phyloP scores from a whole-genome alignment of 2,113 vertebrate species.

The Microtus ochrogaster region DNA sequence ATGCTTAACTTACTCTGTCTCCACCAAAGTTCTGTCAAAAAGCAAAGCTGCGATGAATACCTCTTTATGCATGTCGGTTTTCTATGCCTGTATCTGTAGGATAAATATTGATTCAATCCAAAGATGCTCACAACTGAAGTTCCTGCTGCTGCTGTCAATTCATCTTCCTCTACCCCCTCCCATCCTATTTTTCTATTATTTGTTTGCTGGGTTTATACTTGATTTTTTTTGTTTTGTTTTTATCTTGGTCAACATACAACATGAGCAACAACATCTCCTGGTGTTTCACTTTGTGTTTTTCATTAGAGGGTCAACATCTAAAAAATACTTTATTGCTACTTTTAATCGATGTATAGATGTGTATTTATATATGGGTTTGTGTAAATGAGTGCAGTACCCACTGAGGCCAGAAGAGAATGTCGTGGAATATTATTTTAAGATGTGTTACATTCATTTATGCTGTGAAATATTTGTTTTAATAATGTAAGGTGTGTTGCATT shows the following conservation, averaged over 20 bases:
- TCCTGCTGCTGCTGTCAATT: not conserved
- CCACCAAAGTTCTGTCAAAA: not conserved
- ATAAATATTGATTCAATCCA: conserved; percentile 4
- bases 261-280: not conserved
- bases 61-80: not conserved
- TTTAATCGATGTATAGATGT: not conserved
- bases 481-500: no score
- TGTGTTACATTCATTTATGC: no score
- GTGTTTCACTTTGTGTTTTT: not conserved
- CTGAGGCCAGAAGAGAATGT: not conserved
- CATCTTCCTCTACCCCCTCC: not conserved
- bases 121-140: not conserved
- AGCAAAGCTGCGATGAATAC: not conserved
- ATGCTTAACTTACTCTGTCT: not conserved
- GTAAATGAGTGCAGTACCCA: not conserved
- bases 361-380: not conserved
- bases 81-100: not conserved
- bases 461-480: no score
- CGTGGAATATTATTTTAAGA: no score
- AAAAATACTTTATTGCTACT: not conserved
- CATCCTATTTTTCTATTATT: not conserved
- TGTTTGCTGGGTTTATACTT: not conserved
- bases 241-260: not conserved
- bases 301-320: not conserved
- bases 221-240: conserved; percentile 9